These are phyloP conservation scores for Montipora sp. DNA, from an alignment of 64 coral and sea anemone genomes.

Conservation along the genomic window DNA sequence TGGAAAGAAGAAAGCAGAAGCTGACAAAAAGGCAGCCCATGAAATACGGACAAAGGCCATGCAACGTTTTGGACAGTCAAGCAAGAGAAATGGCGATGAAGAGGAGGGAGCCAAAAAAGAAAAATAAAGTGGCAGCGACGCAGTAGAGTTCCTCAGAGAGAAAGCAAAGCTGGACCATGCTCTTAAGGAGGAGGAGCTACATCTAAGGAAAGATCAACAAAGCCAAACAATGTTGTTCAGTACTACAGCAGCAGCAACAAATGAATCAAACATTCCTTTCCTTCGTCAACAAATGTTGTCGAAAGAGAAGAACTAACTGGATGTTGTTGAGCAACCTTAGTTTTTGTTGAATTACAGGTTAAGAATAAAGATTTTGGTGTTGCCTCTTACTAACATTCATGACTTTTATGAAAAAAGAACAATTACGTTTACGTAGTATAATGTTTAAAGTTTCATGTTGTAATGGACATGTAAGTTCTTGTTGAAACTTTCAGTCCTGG, in stretches of 20 bases:
- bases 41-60: slow-evolving; percentile 37
- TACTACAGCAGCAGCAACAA: slow-evolving; percentile 5
- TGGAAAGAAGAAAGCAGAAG: slow-evolving; percentile 19
- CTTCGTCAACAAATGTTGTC: not conserved
- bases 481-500: not conserved
- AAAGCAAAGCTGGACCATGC: slow-evolving; percentile 17
- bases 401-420: not conserved
- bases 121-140: slow-evolving; percentile 47
- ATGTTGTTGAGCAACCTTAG: not conserved
- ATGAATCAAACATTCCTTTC: not conserved
- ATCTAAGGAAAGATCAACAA: slow-evolving; percentile 23
- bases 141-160: slow-evolving; percentile 20
- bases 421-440: not conserved
- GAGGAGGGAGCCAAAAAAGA: slow-evolving; percentile 6
- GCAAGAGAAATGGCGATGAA: slow-evolving; percentile 32
- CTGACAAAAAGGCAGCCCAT: slow-evolving; percentile 48
- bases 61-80: slow-evolving; percentile 31
- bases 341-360: too few relatives aligned
- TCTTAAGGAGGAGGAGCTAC: not conserved
- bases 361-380: not conserved
- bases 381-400: not conserved
- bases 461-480: not conserved
- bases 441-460: not conserved
- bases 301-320: slow-evolving; percentile 19
- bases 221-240: not conserved